These are phyloP conservation scores for Theristicus caerulescens DNA, from an alignment of 2,113 vertebrate genomes.

Conservation along the genomic window DNA sequence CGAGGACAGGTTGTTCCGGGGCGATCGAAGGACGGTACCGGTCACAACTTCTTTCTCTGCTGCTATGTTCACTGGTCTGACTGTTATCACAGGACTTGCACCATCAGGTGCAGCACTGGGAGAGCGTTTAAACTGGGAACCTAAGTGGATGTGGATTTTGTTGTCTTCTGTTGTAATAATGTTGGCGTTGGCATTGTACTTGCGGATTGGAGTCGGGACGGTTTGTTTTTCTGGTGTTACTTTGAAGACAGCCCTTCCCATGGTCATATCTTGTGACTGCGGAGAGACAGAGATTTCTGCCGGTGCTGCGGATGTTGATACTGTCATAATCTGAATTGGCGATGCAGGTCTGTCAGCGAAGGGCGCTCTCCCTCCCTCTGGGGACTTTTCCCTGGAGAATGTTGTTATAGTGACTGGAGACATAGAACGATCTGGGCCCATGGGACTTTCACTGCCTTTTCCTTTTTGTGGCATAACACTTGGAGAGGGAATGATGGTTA, in stretches of 20 bases:
- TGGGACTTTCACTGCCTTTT: slow-evolving; percentile 60
- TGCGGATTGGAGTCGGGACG: slow-evolving; percentile 73
- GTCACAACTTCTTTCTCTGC: slow-evolving; percentile 83
- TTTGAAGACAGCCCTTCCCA: slow-evolving; percentile 85
- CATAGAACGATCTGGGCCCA: slow-evolving; percentile 78
- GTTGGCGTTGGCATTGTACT: slow-evolving; percentile 85
- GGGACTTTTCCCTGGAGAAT: slow-evolving; percentile 85
- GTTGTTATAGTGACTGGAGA: slow-evolving; percentile 94
- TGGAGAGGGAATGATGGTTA: slow-evolving; percentile 92
- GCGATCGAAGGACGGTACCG: slow-evolving; percentile 85
- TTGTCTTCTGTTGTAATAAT: slow-evolving; percentile 96
- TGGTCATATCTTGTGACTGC: slow-evolving; percentile 77
- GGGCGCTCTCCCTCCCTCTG: slow-evolving; percentile 70
- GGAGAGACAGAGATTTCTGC: slow-evolving; percentile 74
- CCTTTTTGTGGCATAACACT: slow-evolving; percentile 74
- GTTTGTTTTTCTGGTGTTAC: slow-evolving; percentile 87
- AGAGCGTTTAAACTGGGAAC: slow-evolving; percentile 84
- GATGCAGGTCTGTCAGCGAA: slow-evolving; percentile 77
- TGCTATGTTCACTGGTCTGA: slow-evolving; percentile 77
- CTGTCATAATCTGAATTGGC: slow-evolving; percentile 90
- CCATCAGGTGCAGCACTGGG: slow-evolving; percentile 63
- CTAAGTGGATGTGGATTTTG: slow-evolving; percentile 96
- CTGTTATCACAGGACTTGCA: slow-evolving; percentile 75
- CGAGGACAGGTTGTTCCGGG: slow-evolving; percentile 73
- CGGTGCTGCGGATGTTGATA: slow-evolving; percentile 82